These are phyloP conservation scores for Drosophila takahashii DNA, from an alignment of 1,140 invertebrate genomes.

Conservation along the genomic window DNA sequence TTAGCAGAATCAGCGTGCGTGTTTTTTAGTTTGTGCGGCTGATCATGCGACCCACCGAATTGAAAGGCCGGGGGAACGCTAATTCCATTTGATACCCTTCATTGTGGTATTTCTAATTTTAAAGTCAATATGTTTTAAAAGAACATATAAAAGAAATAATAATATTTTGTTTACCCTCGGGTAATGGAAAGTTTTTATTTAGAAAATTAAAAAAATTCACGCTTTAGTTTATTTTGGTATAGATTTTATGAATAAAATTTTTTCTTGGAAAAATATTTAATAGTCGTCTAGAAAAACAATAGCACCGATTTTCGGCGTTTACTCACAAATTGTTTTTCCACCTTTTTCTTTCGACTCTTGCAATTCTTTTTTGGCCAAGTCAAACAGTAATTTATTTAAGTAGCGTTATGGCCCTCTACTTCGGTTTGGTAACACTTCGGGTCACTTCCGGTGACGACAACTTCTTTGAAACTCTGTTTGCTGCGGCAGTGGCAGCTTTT, in stretches of 20 bases:
- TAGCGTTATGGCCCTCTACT: constrained; percentile 44
- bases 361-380: constrained; percentile 47
- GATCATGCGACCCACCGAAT: constrained; percentile 43
- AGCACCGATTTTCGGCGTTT: not conserved
- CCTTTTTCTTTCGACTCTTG: constrained; percentile 7
- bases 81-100: constrained; percentile 9
- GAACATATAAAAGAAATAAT: not conserved
- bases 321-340: not conserved
- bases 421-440: constrained; percentile 53
- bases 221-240: too few species aligned
- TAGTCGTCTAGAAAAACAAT: not conserved
- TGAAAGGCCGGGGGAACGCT: constrained; percentile 21
- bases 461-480: constrained; percentile 50
- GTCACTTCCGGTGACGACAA: constrained; percentile 67
- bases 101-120: not conserved
- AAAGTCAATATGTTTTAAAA: not conserved
- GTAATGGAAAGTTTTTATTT: too few species aligned
- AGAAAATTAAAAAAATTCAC: too few species aligned
- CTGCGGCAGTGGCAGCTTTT: constrained; percentile 44
- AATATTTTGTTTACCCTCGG: too few species aligned
- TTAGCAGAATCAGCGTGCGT: constrained; percentile 41
- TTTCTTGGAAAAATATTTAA: not conserved
- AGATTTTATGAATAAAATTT: too few species aligned
- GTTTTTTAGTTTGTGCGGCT: constrained; percentile 9
- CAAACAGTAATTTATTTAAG: constrained; percentile 66